Evolutionary conservation across 53 echinoderm and acorn worm genomes (phyloP).

Genomic region (Paelopatides confundens): DNA sequence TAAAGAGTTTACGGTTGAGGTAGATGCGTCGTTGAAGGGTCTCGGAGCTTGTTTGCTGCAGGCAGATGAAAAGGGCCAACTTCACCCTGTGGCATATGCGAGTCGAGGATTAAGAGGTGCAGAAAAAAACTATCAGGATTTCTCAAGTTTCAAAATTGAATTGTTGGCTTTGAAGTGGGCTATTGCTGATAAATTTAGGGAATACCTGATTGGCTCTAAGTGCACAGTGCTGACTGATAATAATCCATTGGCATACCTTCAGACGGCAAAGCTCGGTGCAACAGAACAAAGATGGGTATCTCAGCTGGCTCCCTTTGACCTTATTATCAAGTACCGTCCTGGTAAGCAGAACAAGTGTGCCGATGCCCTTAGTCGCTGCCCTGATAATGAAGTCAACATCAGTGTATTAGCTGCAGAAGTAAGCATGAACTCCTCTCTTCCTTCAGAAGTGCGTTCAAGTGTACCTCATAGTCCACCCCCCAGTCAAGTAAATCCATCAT

Average conservation of each 20-base stretch:
- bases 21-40: slow-evolving; percentile 48
- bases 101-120: slow-evolving; percentile 42
- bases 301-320: slow-evolving; percentile 10
- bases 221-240: slow-evolving; percentile 20
- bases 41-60: slow-evolving; percentile 46
- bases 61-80: slow-evolving; percentile 14
- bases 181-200: slow-evolving; percentile 38
- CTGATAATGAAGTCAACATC: neutral
- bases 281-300: slow-evolving; percentile 45
- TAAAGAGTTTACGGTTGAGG: slow-evolving; percentile 36
- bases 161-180: slow-evolving; percentile 57
- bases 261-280: slow-evolving; percentile 44
- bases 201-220: slow-evolving; percentile 11
- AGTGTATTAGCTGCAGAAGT: neutral
- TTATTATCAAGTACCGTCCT: slow-evolving; percentile 42
- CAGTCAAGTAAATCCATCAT: neutral
- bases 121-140: slow-evolving; percentile 47
- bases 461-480: no score
- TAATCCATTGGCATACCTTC: slow-evolving; percentile 40
- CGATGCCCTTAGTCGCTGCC: slow-evolving; percentile 49
- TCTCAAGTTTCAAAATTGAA: slow-evolving; percentile 57
- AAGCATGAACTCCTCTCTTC: neutral
- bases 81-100: slow-evolving; percentile 57
- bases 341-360: slow-evolving; percentile 46
- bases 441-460: neutral